These are phyloP conservation scores for Myotis brandtii DNA, from an alignment of 2,113 vertebrate species.

Conservation along the genomic window DNA sequence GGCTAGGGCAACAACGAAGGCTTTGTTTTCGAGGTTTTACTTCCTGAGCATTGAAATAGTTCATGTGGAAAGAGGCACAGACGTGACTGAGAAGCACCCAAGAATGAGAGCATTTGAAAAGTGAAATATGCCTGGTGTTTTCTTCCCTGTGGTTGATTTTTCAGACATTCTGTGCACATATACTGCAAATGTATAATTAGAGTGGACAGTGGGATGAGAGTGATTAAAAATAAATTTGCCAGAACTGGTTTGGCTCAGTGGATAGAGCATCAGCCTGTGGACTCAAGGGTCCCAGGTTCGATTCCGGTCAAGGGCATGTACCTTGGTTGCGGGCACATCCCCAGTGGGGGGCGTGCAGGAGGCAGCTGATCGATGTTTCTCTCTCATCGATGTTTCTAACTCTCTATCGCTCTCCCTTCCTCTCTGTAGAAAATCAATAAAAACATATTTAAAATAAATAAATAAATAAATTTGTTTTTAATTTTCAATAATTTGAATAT, in stretches of 20 bases:
- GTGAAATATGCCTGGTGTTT: neutral
- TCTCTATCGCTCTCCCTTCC: too few relatives aligned
- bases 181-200: neutral
- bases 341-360: too few relatives aligned
- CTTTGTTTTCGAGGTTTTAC: neutral
- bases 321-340: too few relatives aligned
- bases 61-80: neutral
- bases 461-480: neutral
- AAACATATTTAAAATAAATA: too few relatives aligned
- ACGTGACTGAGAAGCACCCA: neutral
- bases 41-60: constrained; percentile 10
- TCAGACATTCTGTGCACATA: neutral
- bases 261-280: too few relatives aligned
- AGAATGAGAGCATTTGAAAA: neutral
- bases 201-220: neutral
- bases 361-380: too few relatives aligned
- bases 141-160: neutral
- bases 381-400: too few relatives aligned
- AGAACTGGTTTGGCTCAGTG: too few relatives aligned
- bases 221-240: too few relatives aligned
- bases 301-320: too few relatives aligned
- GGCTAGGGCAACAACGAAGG: neutral
- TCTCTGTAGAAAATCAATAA: too few relatives aligned
- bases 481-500: constrained; percentile 24
- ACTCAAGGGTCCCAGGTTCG: too few relatives aligned